Evolutionary conservation across 2,113 vertebrate genomes (phyloP), one percentile per base, ranked within the genome.

Genomic region (Psephotus haematonotus): DNA sequence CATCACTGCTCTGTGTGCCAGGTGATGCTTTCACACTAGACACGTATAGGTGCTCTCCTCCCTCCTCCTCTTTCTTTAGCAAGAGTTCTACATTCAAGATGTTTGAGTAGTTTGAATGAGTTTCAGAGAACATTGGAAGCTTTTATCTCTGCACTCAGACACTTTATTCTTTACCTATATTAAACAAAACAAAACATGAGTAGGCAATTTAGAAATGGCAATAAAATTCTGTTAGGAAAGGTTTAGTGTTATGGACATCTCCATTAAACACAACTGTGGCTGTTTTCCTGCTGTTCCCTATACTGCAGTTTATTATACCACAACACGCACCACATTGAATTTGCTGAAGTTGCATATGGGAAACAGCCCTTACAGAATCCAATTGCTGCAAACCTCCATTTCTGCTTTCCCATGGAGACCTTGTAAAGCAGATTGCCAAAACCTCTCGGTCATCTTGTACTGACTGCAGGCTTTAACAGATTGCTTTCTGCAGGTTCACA

Each of bases 281-380:
- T 57, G 76, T 35, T 70, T 57, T 31, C 57, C 63, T 65, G 70
- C 70, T 67, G 52, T 50, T 85, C 75, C 72, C 60, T 50, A 18
- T 20, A 46, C 80, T 39, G 62, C n/a, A 29, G 47, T n/a, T 68
- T 50, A 33, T 79, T 41, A 33, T 5, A 62, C 15, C 43, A 7
- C 11, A 24, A 44, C 1, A 0, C 11, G 50, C 3, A 29, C 77
- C 57, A 3, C 3, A 22, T 2, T 50, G 46, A 55, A 49, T 24
- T 11, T 52, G 25, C 52, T 49, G 60, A 46, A 28, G 39, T 2
- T 8, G 2, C 9, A 46, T 6, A 6, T 2, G 35, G 80, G 70
- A 70, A 71, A 52, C 4, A 39, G n/a, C 55, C 72, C 55, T 50
- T 10, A 11, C 49, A 33, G 50, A 13, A 33, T 3, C 1, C 3